phyloP scores from a whole-genome alignment of 2,888 invertebrate species.

The Eulithis prunata region DNA sequence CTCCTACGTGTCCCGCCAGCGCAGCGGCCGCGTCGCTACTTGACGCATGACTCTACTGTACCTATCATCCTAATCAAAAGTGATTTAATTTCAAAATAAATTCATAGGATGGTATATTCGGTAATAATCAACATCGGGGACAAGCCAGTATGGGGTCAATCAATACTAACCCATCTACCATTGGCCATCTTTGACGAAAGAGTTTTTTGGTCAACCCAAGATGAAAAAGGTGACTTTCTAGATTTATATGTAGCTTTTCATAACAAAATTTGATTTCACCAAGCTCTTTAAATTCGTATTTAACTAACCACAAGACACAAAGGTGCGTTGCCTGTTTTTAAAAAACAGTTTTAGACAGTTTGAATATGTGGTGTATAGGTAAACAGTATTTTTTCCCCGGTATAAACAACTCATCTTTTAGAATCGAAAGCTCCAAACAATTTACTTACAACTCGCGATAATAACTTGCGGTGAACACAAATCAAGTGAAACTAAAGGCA shows the following conservation, averaged over 20 bases:
- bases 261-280: too few relatives aligned
- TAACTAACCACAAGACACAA: too few relatives aligned
- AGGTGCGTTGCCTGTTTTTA: not conserved
- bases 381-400: not conserved
- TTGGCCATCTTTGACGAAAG: too few relatives aligned
- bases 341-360: not conserved
- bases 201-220: too few relatives aligned
- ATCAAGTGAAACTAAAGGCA: constrained; percentile 39
- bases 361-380: not conserved
- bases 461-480: constrained; percentile 39
- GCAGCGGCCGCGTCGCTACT: constrained; percentile 45
- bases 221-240: too few relatives aligned
- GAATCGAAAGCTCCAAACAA: constrained; percentile 25
- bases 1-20: constrained; percentile 61
- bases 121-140: too few relatives aligned
- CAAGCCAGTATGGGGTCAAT: too few relatives aligned
- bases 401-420: constrained; percentile 4
- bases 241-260: too few relatives aligned
- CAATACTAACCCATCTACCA: too few relatives aligned
- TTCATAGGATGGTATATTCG: too few relatives aligned
- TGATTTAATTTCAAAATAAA: too few relatives aligned
- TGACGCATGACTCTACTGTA: constrained; percentile 54
- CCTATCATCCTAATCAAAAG: constrained; percentile 39
- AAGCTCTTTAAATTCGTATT: too few relatives aligned
- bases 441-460: constrained; percentile 22